Conservation (phyloP, 2,113 vertebrate genomes). For the Scartelaos histophorus region DNA sequence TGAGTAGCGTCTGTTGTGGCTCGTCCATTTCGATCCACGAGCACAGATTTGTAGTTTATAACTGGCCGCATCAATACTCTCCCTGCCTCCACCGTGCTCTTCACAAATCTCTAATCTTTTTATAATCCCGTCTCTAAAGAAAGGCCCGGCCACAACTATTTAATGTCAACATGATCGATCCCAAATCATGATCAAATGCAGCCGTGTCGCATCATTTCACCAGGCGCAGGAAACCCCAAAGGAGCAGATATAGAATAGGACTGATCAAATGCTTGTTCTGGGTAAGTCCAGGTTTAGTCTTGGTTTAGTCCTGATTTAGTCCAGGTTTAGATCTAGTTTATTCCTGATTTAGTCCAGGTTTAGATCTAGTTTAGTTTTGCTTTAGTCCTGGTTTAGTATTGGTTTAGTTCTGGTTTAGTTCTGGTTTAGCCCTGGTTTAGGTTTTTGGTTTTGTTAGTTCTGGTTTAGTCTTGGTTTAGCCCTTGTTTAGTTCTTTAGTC, state of each 20-base stretch:
- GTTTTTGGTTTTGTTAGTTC: too few relatives aligned
- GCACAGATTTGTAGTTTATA: constrained; percentile 14
- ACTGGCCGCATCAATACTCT: constrained; percentile 13
- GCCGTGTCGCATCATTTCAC: constrained; percentile 17
- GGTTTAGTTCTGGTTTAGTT: too few relatives aligned
- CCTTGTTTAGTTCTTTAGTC: too few relatives aligned
- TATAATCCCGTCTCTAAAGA: neutral
- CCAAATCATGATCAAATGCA: neutral
- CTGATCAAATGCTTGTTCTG: constrained; percentile 23
- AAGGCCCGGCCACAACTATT: neutral
- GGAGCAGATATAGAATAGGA: constrained; percentile 33
- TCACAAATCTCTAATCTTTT: constrained; percentile 5
- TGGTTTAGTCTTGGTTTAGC: too few relatives aligned
- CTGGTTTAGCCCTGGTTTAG: too few relatives aligned
- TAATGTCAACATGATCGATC: too few relatives aligned
- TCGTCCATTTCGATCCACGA: constrained; percentile 16
- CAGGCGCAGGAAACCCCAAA: constrained; percentile 18
- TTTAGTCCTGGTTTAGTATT: too few relatives aligned
- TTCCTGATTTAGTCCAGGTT: too few relatives aligned
- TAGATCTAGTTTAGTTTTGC: too few relatives aligned
- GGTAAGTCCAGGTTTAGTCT: too few relatives aligned
- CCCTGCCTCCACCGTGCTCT: constrained; percentile 5
- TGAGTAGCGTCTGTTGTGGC: constrained; percentile 24
- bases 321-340: constrained; percentile 38
- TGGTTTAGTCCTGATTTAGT: neutral